Conservation (phyloP, 2,113 vertebrate species). For the Passer montanus region DNA sequence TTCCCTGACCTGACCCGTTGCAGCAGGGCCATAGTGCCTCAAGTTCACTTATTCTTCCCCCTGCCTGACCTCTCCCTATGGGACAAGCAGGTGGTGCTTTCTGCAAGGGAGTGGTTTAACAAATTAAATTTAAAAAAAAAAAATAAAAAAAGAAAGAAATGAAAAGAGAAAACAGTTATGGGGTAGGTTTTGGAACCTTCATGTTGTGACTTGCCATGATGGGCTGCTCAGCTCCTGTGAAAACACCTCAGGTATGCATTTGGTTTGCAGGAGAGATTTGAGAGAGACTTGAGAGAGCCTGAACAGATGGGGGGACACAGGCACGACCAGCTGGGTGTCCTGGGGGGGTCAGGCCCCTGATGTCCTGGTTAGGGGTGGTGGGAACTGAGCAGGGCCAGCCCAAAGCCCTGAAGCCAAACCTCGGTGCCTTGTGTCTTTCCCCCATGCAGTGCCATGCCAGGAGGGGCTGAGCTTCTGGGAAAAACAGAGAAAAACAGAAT, state of each 20-base stretch:
- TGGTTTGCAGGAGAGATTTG: background rate
- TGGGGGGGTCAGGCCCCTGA: accelerated
- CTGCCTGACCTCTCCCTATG: background rate
- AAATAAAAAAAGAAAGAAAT: too few relatives aligned
- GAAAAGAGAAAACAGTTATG: background rate
- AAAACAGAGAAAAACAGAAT: background rate
- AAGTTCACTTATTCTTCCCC: accelerated
- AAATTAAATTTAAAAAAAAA: background rate
- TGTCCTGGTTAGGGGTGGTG: background rate
- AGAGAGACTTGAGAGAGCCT: background rate
- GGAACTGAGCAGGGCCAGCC: background rate
- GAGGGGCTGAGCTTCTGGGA: background rate
- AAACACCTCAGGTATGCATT: accelerated
- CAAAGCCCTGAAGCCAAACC: background rate
- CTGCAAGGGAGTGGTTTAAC: background rate
- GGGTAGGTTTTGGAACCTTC: background rate
- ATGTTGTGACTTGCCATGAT: background rate
- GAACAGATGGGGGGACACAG: background rate
- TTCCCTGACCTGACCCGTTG: background rate
- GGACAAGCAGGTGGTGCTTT: background rate
- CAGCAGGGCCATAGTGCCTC: background rate
- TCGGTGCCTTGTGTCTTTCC: background rate
- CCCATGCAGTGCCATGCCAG: accelerated
- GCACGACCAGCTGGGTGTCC: accelerated
- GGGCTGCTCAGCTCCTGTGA: background rate